Evolutionary conservation across 2,113 vertebrate species (phyloP).

Genomic region (Tupaia tana): DNA sequence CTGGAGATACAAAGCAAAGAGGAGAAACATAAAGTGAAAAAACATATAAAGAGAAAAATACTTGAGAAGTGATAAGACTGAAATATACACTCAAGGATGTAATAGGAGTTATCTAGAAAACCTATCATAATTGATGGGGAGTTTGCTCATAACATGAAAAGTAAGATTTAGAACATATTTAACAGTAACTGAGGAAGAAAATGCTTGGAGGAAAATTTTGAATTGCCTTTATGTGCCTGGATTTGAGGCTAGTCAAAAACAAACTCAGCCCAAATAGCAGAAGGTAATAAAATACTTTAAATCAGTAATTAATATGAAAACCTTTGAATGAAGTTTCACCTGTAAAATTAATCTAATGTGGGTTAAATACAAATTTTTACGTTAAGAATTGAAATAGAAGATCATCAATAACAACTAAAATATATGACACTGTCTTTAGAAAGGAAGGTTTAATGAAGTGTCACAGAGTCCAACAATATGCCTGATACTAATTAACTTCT

Average conservation of each 20-base stretch:
- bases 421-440: conserved; percentile 61
- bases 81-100: neutral
- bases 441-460: conserved; percentile 64
- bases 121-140: neutral
- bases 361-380: conserved; percentile 62
- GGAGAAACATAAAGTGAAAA: neutral
- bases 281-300: neutral
- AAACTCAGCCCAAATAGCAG: neutral
- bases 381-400: conserved; percentile 49
- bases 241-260: neutral
- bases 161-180: neutral
- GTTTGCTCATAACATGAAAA: neutral
- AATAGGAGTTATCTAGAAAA: too few species aligned
- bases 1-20: neutral
- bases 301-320: neutral
- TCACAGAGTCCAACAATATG: conserved; percentile 56
- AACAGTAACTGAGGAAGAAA: neutral
- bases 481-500: conserved; percentile 67
- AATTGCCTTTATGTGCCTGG: neutral
- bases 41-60: neutral
- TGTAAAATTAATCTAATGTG: conserved; percentile 46
- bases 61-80: neutral
- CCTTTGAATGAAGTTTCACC: conserved; percentile 31
- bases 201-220: neutral
- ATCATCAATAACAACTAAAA: conserved; percentile 50